Percentiles rank a stretch among this genome's conserved stretches.
Evolutionary conservation across 2,888 invertebrate genomes (phyloP).

Genomic region (Laspeyria flexula): DNA sequence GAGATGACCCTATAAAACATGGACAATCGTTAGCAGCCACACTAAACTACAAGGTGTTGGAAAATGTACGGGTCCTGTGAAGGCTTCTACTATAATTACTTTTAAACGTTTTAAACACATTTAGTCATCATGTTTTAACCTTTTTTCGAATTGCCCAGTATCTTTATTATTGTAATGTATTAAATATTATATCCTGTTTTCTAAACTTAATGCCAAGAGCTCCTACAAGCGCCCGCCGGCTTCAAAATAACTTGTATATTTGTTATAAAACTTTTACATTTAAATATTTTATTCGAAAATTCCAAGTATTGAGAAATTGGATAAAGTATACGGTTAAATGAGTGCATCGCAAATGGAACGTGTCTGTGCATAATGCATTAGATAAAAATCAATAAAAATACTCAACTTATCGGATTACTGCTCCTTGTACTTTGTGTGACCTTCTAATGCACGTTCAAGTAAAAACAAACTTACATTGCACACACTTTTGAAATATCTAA

Average conservation of each 20-base stretch:
- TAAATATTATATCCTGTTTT: no score
- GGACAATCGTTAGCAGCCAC: neutral
- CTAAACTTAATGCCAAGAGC: no score
- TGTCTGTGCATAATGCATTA: constrained; percentile 1
- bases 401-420: neutral
- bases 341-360: neutral
- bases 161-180: no score
- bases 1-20: constrained; percentile 4
- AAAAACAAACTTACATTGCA: no score
- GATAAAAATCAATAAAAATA: no score
- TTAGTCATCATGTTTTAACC: neutral
- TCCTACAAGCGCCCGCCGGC: no score
- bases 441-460: neutral
- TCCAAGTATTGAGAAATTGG: neutral
- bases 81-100: neutral
- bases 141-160: no score
- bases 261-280: no score
- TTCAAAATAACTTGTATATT: no score
- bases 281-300: no score
- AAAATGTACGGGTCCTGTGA: constrained; percentile 2
- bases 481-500: no score
- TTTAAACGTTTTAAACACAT: neutral
- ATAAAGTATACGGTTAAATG: neutral
- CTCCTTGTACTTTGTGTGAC: neutral
- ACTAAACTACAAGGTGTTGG: neutral